Evolutionary conservation across 2,797 vertebrate genomes (phyloP), one percentile per base, ranked within the genome.

Genomic region (Anguilla marmorata): DNA sequence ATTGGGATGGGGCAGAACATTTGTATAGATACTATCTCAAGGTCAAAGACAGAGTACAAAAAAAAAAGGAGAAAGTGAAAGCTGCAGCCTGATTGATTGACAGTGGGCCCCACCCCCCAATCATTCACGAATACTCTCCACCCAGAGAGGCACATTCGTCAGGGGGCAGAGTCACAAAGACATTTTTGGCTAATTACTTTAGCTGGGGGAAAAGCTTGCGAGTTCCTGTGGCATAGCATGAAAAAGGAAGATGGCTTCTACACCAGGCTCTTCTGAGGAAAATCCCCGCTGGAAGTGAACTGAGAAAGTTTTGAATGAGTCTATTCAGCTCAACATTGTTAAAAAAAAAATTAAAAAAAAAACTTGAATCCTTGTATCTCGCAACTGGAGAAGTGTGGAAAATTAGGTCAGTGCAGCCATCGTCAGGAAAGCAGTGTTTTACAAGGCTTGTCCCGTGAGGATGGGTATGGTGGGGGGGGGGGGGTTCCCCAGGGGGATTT

Each of bases 11-110:
- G 30, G 74, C 33, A 54, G 14, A 48, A 79, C 24, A 21, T 52
- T 74, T 80, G 72, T 21, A 24, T 72, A 66, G 52, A 74, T 80
- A 79, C 30, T 54, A 79, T 45, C 69, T 69, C 86, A 86, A 33
- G 52, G 86, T 24, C 52, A 79, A 56, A 56, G 72, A 16, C 86
- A 58, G 7, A 86, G 7, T 58, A 27, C 0, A 1, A 37, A 60
- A 79, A 87, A 30, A 60, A 87, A 60, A 30, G 69, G 69, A 60
- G n/a, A 30, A 48, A 60, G 30, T 8, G 69, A 76, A 88, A 76
- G 21, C 60, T 74, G 72, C 21, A 11, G 33, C 41, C 56, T 86
- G 60, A 86, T 52, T 86, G 86, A 50, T 58, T 37, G 58, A 66
- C 45, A 6, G 54, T 16, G 33, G 37, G 58, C 0, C 56, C 58